Evolutionary conservation across 2,888 invertebrate species (phyloP).

Genomic region (Hyalella azteca): DNA sequence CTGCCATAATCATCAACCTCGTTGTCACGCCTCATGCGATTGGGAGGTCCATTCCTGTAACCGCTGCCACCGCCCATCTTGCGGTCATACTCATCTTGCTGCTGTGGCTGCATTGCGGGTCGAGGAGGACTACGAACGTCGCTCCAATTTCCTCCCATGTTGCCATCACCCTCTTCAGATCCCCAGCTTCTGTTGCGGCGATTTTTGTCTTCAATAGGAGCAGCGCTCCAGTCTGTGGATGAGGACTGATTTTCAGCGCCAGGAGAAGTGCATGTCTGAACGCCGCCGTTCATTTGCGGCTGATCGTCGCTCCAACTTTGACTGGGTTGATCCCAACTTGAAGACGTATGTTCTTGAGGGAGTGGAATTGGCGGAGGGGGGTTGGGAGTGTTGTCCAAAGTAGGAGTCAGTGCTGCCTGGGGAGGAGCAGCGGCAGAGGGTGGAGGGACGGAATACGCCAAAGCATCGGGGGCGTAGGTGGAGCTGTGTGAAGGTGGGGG

Average conservation of each 20-base stretch:
- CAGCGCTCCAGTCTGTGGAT: background rate
- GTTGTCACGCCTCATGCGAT: conserved; percentile 22
- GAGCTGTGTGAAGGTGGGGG: background rate
- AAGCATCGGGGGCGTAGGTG: background rate
- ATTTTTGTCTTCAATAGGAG: conserved; percentile 8
- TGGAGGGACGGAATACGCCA: background rate
- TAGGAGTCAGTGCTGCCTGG: background rate
- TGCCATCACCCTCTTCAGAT: conserved; percentile 1
- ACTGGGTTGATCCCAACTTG: conserved; percentile 8
- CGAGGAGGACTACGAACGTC: conserved; percentile 18
- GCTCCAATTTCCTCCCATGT: background rate
- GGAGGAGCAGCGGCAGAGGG: background rate
- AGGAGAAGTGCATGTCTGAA: background rate
- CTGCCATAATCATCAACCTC: background rate
- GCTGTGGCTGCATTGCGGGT: background rate
- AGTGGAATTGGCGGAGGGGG: conserved; percentile 30
- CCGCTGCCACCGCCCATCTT: background rate
- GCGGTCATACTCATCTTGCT: conserved; percentile 13
- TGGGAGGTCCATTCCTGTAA: background rate
- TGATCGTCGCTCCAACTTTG: conserved; percentile 20
- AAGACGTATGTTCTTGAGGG: conserved; percentile 25
- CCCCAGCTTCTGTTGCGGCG: conserved; percentile 24
- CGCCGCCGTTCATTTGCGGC: background rate
- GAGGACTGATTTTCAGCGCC: background rate
- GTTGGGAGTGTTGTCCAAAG: conserved; percentile 30